These are phyloP conservation scores for Pterostichus madidus DNA, from an alignment of 2,888 invertebrate genomes.

Conservation along the genomic window DNA sequence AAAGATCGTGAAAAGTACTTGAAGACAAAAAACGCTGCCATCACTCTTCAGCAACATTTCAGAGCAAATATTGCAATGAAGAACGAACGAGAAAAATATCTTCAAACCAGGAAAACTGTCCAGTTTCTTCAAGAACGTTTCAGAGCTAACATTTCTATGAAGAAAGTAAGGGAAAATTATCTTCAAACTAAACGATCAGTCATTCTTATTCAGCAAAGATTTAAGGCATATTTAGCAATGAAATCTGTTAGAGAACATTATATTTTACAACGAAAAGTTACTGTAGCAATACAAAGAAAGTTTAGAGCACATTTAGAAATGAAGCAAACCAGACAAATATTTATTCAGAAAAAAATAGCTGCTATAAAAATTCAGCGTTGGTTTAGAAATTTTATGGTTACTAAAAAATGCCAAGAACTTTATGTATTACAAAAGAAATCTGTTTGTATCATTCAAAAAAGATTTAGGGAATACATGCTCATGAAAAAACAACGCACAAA, in stretches of 20 bases:
- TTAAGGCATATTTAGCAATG: slow-evolving; percentile 72
- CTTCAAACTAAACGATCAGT: slow-evolving; percentile 68
- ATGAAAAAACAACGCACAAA: slow-evolving; percentile 72
- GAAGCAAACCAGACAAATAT: slow-evolving; percentile 69
- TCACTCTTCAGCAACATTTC: slow-evolving; percentile 76
- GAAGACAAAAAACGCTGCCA: slow-evolving; percentile 72
- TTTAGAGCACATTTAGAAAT: slow-evolving; percentile 73
- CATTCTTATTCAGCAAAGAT: slow-evolving; percentile 72
- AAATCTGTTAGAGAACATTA: slow-evolving; percentile 69
- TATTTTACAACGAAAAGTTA: slow-evolving; percentile 69
- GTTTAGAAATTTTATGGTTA: slow-evolving; percentile 69
- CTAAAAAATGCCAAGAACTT: slow-evolving; percentile 70
- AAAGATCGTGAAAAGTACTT: slow-evolving; percentile 74
- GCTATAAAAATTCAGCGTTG: slow-evolving; percentile 69
- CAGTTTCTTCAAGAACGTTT: slow-evolving; percentile 77
- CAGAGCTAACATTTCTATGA: slow-evolving; percentile 74
- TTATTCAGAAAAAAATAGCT: slow-evolving; percentile 69
- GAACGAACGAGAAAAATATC: slow-evolving; percentile 71
- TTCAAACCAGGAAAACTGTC: slow-evolving; percentile 73
- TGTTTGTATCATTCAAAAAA: slow-evolving; percentile 76
- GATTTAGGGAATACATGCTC: slow-evolving; percentile 71
- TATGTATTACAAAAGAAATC: slow-evolving; percentile 66
- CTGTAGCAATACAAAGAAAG: slow-evolving; percentile 76
- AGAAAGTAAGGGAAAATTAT: slow-evolving; percentile 69
- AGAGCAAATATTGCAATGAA: slow-evolving; percentile 75